Evolutionary conservation across 2,797 vertebrate genomes (phyloP).

Genomic region (Macroramphosus scolopax): DNA sequence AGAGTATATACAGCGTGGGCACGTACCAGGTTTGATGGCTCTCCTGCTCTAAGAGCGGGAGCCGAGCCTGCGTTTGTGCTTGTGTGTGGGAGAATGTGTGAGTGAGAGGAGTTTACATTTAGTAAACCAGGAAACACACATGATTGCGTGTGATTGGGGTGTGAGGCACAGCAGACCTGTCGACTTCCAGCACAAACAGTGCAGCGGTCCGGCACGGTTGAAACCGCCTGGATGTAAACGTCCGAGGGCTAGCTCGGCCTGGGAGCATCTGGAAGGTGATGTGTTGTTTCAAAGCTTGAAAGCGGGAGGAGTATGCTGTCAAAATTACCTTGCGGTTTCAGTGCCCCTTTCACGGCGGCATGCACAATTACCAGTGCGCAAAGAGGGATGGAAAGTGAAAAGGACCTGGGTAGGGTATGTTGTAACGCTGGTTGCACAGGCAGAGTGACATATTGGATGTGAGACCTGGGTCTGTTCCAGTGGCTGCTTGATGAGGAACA

Average conservation of each 20-base stretch:
- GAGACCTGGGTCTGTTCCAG: slow-evolving; percentile 45
- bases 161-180: slow-evolving; percentile 55
- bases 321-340: slow-evolving; percentile 64
- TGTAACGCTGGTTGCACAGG: slow-evolving; percentile 39
- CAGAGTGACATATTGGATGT: slow-evolving; percentile 62
- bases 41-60: too few species aligned
- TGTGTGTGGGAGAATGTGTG: slow-evolving; percentile 44
- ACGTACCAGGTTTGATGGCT: slow-evolving; percentile 40
- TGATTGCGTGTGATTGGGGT: slow-evolving; percentile 61
- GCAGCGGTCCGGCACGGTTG: slow-evolving; percentile 8
- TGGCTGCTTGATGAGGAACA: slow-evolving; percentile 56
- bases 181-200: slow-evolving; percentile 67
- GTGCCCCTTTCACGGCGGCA: slow-evolving; percentile 55
- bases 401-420: slow-evolving; percentile 49
- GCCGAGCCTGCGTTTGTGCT: slow-evolving; percentile 14
- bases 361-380: slow-evolving; percentile 63
- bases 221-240: slow-evolving; percentile 47
- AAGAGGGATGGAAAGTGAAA: slow-evolving; percentile 66
- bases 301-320: slow-evolving; percentile 48
- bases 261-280: slow-evolving; percentile 63
- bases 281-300: slow-evolving; percentile 69
- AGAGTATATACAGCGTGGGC: slow-evolving; percentile 35
- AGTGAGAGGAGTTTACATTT: slow-evolving; percentile 58
- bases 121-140: slow-evolving; percentile 61
- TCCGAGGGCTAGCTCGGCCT: slow-evolving; percentile 40